Percentiles rank a stretch among this genome's conserved stretches.
phyloP scores from a whole-genome alignment of 2,113 vertebrate species.

The Misgurnus mizolepis region DNA sequence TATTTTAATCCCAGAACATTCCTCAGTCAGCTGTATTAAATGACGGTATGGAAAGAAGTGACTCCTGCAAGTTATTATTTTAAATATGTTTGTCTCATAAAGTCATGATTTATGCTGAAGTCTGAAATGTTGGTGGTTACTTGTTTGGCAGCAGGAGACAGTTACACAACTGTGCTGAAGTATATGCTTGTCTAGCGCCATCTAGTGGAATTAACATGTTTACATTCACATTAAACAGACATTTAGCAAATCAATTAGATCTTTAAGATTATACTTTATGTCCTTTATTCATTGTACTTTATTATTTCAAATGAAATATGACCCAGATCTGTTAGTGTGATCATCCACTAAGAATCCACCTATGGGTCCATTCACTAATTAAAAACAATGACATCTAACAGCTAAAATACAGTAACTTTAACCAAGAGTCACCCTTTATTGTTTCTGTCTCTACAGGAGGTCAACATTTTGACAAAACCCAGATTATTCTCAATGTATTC shows the following conservation, averaged over 20 bases:
- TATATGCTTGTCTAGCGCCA: neutral
- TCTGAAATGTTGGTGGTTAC: neutral
- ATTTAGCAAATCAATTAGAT: no score
- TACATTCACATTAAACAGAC: no score
- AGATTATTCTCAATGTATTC: conserved; percentile 82
- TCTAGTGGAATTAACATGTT: neutral
- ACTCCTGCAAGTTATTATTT: neutral
- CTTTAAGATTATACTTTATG: no score
- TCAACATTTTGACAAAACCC: conserved; percentile 82
- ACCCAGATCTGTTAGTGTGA: no score
- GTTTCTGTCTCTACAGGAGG: conserved; percentile 78
- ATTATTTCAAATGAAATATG: no score
- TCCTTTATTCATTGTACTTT: no score
- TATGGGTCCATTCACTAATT: no score
- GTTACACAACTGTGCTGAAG: neutral
- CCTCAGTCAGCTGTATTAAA: neutral
- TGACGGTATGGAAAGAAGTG: neutral
- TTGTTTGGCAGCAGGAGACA: neutral
- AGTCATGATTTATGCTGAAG: neutral
- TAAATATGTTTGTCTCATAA: neutral
- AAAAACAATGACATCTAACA: no score
- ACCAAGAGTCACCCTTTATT: neutral
- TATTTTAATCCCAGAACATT: neutral
- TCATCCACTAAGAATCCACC: no score
- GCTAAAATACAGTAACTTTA: no score